phyloP scores from a whole-genome alignment of 2,888 invertebrate genomes.

The Kryphioiulus occultus region DNA sequence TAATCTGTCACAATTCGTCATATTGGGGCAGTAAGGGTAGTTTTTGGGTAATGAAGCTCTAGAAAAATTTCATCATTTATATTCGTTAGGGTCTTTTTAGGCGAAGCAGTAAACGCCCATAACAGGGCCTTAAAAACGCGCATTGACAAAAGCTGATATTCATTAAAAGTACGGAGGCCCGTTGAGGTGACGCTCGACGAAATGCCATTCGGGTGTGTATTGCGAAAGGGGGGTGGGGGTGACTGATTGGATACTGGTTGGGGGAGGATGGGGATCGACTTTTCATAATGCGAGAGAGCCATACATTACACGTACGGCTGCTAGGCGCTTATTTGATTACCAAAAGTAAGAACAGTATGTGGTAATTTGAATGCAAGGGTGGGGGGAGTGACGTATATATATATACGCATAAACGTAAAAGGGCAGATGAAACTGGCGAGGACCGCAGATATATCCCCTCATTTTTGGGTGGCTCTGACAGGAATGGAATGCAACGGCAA shows the following conservation, averaged over 20 bases:
- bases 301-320: background rate
- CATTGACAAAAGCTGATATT: background rate
- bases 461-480: background rate
- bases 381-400: background rate
- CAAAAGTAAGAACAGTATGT: background rate
- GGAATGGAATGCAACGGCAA: conserved; percentile 24
- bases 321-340: background rate
- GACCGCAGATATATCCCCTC: background rate
- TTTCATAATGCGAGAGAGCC: background rate
- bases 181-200: background rate
- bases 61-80: background rate
- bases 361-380: background rate
- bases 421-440: background rate
- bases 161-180: background rate
- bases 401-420: background rate
- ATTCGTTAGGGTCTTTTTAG: background rate
- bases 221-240: background rate
- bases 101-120: background rate
- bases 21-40: too few species aligned
- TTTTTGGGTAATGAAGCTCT: too few species aligned
- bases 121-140: background rate
- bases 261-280: background rate
- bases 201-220: background rate
- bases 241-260: background rate
- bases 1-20: too few species aligned